Evolutionary conservation across 2,797 vertebrate species (phyloP).

Genomic region (Graptemys geographica): DNA sequence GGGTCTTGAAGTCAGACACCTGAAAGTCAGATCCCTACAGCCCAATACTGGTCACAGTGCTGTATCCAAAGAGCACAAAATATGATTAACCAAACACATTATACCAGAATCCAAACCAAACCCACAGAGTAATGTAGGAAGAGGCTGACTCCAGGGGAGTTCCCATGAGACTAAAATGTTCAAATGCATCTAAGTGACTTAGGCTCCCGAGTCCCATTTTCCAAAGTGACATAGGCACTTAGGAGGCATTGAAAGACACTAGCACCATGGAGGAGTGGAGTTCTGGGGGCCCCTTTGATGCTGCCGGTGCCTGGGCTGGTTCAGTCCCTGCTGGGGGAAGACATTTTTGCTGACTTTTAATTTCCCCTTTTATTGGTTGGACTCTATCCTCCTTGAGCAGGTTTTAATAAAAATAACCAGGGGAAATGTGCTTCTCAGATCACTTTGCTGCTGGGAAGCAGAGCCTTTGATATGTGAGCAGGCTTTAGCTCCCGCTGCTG

Average conservation of each 20-base stretch:
- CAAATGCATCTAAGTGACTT: too few relatives aligned
- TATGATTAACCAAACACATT: not conserved
- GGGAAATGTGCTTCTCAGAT: not conserved
- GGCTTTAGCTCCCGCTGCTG: constrained; percentile 11
- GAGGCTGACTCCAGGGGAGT: too few relatives aligned
- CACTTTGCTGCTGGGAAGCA: not conserved
- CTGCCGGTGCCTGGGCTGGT: not conserved
- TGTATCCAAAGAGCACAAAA: not conserved
- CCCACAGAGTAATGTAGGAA: not conserved
- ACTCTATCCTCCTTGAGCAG: not conserved
- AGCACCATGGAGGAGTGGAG: rapidly evolving
- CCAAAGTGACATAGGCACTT: not conserved
- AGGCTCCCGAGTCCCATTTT: not conserved
- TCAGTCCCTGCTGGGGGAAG: not conserved
- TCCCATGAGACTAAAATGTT: too few relatives aligned
- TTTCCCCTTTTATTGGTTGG: not conserved
- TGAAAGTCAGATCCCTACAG: too few relatives aligned
- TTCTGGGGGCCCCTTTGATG: not conserved
- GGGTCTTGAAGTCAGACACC: not conserved
- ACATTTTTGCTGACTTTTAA: not conserved
- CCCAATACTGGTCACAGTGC: too few relatives aligned
- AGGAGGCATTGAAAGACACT: not conserved
- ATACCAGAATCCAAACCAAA: not conserved
- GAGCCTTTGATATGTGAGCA: not conserved
- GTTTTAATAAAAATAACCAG: not conserved